phyloP scores from a whole-genome alignment of 1,140 invertebrate species.

The Mercenaria mercenaria region DNA sequence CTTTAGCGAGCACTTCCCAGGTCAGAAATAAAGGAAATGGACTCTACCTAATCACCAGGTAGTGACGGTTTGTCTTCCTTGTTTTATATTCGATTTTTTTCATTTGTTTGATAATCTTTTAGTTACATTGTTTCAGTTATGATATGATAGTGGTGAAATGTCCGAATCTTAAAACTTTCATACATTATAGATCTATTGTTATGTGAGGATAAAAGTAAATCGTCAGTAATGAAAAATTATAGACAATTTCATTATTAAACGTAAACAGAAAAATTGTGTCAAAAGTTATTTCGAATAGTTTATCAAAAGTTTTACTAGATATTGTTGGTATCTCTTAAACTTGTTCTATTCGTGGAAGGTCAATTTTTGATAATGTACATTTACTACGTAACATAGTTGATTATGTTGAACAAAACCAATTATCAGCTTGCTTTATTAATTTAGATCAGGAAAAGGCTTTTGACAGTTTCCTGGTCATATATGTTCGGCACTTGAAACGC shows the following conservation, averaged over 20 bases:
- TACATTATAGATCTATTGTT: slow-evolving; percentile 64
- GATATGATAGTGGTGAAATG: slow-evolving; percentile 59
- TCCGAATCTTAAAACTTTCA: slow-evolving; percentile 56
- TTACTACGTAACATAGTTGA: slow-evolving; percentile 24
- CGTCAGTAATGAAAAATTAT: slow-evolving; percentile 62
- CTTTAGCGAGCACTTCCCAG: no score
- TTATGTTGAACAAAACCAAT: slow-evolving; percentile 69
- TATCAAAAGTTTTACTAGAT: background rate
- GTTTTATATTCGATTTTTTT: slow-evolving; percentile 72
- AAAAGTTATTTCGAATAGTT: slow-evolving; percentile 66
- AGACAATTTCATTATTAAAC: slow-evolving; percentile 15
- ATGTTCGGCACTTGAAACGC: slow-evolving; percentile 55
- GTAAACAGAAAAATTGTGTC: slow-evolving; percentile 60
- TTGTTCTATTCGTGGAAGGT: slow-evolving; percentile 50
- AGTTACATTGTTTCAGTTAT: slow-evolving; percentile 43
- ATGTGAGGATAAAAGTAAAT: slow-evolving; percentile 41
- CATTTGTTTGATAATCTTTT: slow-evolving; percentile 63
- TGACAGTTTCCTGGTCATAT: slow-evolving; percentile 52
- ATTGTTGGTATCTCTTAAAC: background rate
- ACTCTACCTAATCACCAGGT: slow-evolving; percentile 53
- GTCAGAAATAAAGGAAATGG: no score
- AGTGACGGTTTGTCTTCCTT: slow-evolving; percentile 69
- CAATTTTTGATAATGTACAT: slow-evolving; percentile 74
- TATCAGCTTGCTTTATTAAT: slow-evolving; percentile 32
- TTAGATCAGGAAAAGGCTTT: slow-evolving; percentile 63